phyloP scores from a whole-genome alignment of 2,113 vertebrate genomes.

The Gallinago jamesoni region DNA sequence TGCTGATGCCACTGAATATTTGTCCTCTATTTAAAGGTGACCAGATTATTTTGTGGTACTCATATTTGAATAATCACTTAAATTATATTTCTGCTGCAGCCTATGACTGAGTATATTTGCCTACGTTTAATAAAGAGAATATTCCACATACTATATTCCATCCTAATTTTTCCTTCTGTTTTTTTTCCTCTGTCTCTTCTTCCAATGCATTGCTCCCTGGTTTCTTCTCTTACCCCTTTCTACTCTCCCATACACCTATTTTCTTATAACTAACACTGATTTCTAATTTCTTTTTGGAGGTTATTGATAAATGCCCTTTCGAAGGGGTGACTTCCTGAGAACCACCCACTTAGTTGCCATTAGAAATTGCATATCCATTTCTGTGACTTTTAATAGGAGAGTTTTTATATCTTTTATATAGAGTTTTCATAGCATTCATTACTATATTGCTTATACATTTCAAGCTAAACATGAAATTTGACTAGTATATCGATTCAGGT shows the following conservation, averaged over 20 bases:
- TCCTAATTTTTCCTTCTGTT: neutral
- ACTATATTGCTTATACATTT: neutral
- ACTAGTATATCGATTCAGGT: neutral
- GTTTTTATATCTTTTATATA: neutral
- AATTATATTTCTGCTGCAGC: neutral
- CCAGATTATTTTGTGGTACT: neutral
- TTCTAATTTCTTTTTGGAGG: neutral
- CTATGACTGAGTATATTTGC: neutral
- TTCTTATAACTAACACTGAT: neutral
- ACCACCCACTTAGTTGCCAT: neutral
- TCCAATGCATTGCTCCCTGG: neutral
- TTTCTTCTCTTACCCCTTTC: neutral
- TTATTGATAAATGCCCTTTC: neutral
- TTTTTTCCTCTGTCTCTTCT: neutral
- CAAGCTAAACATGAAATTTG: neutral
- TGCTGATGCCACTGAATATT: neutral
- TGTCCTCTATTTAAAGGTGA: neutral
- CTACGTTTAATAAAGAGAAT: neutral
- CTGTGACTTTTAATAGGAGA: neutral
- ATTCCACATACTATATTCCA: neutral
- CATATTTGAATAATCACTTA: neutral
- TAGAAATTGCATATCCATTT: neutral
- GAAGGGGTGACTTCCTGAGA: neutral
- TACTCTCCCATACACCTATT: neutral
- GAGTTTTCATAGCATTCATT: neutral